A percentile compares a stretch with the other conserved stretches of the same genome.
Conservation (phyloP, 2,797 vertebrate species). For the Harpagifer antarcticus region DNA sequence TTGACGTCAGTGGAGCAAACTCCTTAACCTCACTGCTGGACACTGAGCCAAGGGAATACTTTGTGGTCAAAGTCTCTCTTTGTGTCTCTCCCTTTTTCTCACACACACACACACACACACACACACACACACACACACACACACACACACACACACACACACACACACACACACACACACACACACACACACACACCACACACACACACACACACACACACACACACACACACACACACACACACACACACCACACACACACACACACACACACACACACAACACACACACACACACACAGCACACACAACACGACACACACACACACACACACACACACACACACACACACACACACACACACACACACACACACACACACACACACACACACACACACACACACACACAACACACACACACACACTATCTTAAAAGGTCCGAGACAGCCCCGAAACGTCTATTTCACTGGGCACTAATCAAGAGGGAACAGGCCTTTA, state of each 20-base stretch:
- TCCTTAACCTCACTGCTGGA: conserved; percentile 66
- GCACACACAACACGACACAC: neutral
- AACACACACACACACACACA: too few relatives aligned
- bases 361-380: neutral
- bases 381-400: conserved; percentile 1
- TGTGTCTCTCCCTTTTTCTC: too few relatives aligned
- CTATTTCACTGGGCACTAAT: conserved; percentile 61
- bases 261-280: neutral
- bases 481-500: conserved; percentile 65
- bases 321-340: neutral
- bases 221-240: too few relatives aligned
- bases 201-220: too few relatives aligned
- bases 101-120: neutral
- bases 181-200: too few relatives aligned
- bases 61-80: conserved; percentile 59
- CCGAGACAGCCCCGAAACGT: conserved; percentile 47
- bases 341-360: neutral
- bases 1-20: conserved; percentile 74
- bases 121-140: too few relatives aligned
- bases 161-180: too few relatives aligned
- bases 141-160: neutral
- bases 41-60: conserved; percentile 67
- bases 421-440: neutral
- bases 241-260: neutral
- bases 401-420: conserved; percentile 5